phyloP scores from a whole-genome alignment of 2,888 invertebrate species.

The Eucriotettix oculatus region DNA sequence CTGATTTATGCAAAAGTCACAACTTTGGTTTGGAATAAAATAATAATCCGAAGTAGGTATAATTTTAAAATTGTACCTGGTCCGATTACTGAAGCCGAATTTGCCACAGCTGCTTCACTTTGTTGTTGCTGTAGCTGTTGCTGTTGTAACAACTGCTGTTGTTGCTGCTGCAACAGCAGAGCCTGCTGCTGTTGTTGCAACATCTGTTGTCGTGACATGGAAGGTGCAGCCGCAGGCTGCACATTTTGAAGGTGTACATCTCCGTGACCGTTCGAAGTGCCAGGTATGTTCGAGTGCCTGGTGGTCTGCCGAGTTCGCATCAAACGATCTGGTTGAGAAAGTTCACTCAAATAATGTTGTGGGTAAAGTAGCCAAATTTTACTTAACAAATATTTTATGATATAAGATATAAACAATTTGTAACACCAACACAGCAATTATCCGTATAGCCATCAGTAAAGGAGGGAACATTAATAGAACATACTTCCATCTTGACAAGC shows the following conservation, averaged over 20 bases:
- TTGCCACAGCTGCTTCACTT: constrained; percentile 12
- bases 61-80: constrained; percentile 13
- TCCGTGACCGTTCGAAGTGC: constrained; percentile 35
- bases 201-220: constrained; percentile 26
- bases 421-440: too few relatives aligned
- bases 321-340: too few relatives aligned
- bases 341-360: too few relatives aligned
- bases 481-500: too few relatives aligned
- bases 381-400: too few relatives aligned
- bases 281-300: too few relatives aligned
- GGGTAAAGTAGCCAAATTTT: too few relatives aligned
- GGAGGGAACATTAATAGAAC: too few relatives aligned
- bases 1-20: too few relatives aligned
- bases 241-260: constrained; percentile 19
- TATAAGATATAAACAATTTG: too few relatives aligned
- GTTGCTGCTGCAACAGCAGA: constrained; percentile 18
- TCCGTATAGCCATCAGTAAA: too few relatives aligned
- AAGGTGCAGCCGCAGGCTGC: background rate
- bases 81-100: constrained; percentile 24
- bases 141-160: constrained; percentile 9
- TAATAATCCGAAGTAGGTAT: background rate
- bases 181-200: constrained; percentile 23
- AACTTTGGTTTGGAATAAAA: background rate
- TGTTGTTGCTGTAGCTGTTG: constrained; percentile 12
- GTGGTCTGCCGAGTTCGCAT: too few relatives aligned